Conservation (phyloP, 2,113 vertebrate genomes). For the Synodontis membranacea region DNA sequence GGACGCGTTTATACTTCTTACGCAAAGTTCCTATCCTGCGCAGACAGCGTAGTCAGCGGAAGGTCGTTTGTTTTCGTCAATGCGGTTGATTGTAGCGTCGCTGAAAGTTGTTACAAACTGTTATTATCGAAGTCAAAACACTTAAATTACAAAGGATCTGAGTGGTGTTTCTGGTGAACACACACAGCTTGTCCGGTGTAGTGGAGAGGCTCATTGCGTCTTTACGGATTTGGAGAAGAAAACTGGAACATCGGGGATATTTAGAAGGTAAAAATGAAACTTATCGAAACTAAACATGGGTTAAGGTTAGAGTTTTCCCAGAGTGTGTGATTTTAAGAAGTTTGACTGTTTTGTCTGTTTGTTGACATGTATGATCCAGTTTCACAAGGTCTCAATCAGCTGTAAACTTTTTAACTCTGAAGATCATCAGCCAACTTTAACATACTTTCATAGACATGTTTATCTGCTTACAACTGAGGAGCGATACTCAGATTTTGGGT, state of each 20-base stretch:
- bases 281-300: not conserved
- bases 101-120: conserved; percentile 42
- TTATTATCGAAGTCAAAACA: conserved; percentile 35
- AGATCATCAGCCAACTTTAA: not conserved
- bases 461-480: not conserved
- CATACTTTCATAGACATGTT: not conserved
- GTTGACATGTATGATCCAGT: not conserved
- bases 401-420: not conserved
- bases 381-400: not conserved
- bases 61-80: conserved; percentile 51
- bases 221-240: conserved; percentile 43
- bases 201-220: not conserved
- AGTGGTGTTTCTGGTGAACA: not conserved
- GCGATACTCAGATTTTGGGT: not conserved
- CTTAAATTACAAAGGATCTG: conserved; percentile 9
- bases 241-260: conserved; percentile 15
- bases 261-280: conserved; percentile 47
- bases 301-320: not conserved
- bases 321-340: not conserved
- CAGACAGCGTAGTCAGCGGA: conserved; percentile 30
- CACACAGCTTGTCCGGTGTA: not conserved
- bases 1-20: not conserved
- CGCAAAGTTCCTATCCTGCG: conserved; percentile 29
- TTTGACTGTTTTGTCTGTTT: not conserved
- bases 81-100: conserved; percentile 28